A percentile compares a stretch with the other conserved stretches of the same genome.
phyloP scores from a whole-genome alignment of 2,113 vertebrate species.

The Lophotis ruficrista region DNA sequence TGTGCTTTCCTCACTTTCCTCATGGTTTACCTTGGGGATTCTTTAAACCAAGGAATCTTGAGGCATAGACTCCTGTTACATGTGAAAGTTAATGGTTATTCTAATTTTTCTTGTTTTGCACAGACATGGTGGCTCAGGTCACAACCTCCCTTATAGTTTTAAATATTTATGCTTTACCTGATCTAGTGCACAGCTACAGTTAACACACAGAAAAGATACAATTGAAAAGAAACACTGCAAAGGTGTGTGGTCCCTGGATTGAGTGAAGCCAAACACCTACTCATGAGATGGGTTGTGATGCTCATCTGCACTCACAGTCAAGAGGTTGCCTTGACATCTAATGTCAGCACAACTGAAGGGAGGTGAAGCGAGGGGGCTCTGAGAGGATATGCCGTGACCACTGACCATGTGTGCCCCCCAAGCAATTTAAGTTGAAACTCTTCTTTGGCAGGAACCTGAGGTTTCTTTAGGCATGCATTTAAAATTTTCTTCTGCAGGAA shows the following conservation, averaged over 20 bases:
- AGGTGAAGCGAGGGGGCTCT: neutral
- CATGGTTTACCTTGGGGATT: neutral
- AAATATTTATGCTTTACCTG: neutral
- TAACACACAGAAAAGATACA: neutral
- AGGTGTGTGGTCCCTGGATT: neutral
- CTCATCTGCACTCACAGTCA: neutral
- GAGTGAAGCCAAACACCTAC: neutral
- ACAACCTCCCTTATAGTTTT: neutral
- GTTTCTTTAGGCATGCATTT: neutral
- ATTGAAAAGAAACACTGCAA: neutral
- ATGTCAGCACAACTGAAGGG: neutral
- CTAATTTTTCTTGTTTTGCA: neutral
- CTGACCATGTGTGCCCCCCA: neutral
- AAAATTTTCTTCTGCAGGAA: neutral
- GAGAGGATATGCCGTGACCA: neutral
- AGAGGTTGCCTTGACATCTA: neutral
- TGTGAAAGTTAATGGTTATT: neutral
- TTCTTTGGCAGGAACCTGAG: neutral
- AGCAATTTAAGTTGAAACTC: neutral
- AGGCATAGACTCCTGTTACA: neutral
- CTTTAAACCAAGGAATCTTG: neutral
- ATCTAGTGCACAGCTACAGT: neutral
- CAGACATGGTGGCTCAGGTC: neutral
- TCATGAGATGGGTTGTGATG: neutral
- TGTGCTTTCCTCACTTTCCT: neutral